These are phyloP conservation scores for Poeciliopsis retropinna DNA, from an alignment of 2,113 vertebrate genomes.

Conservation along the genomic window DNA sequence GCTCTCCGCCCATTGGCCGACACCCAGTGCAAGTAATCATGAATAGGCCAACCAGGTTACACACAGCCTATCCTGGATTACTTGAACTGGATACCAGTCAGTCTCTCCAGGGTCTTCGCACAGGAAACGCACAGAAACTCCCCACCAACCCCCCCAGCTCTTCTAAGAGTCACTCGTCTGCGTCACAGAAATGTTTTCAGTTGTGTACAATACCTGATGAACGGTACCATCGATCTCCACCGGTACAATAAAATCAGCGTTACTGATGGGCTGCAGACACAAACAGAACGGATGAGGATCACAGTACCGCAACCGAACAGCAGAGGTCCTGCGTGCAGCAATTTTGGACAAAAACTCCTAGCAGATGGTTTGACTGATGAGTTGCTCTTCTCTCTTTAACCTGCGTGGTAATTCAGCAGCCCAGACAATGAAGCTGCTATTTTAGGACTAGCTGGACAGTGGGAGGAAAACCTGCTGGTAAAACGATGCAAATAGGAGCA, in stretches of 20 bases:
- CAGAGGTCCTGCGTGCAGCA: slow-evolving; percentile 57
- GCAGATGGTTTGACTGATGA: neutral
- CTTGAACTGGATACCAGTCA: slow-evolving; percentile 94
- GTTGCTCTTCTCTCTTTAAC: neutral
- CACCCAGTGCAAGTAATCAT: slow-evolving; percentile 98
- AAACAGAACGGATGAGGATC: slow-evolving; percentile 20
- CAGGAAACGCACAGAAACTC: neutral
- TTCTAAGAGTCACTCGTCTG: neutral
- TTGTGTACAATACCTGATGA: slow-evolving; percentile 88
- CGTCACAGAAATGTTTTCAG: neutral
- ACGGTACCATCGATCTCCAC: slow-evolving; percentile 99
- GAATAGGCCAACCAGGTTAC: slow-evolving; percentile 92
- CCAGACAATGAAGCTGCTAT: neutral
- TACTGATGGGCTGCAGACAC: slow-evolving; percentile 91
- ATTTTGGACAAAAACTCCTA: neutral
- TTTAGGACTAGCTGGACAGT: neutral
- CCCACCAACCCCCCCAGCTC: no score
- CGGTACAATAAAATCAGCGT: slow-evolving; percentile 98
- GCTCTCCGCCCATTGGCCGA: slow-evolving; percentile 56
- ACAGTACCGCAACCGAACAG: slow-evolving; percentile 41
- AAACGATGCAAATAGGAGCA: neutral
- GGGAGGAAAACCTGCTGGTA: neutral
- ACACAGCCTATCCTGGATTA: slow-evolving; percentile 99
- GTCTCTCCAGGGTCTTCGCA: slow-evolving; percentile 32
- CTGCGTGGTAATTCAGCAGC: slow-evolving; percentile 1